These are phyloP conservation scores for Heliconius hewitsoni DNA, from an alignment of 1,140 invertebrate species.

Conservation along the genomic window DNA sequence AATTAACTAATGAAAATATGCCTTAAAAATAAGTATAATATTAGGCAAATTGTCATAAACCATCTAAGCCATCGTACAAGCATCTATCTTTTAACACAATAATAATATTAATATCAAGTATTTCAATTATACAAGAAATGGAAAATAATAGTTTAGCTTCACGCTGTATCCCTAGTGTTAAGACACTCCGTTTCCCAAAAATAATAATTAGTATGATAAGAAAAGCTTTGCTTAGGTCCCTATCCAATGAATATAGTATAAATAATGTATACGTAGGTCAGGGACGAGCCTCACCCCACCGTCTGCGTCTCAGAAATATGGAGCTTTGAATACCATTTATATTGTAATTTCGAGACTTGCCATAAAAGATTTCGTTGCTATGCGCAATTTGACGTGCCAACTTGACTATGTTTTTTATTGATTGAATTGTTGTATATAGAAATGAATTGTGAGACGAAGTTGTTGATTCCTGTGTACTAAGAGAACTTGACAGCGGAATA, in stretches of 20 bases:
- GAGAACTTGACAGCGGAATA: no score
- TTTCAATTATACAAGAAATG: no score
- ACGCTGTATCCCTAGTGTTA: no score
- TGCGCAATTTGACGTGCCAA: conserved; percentile 6
- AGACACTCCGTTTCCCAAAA: background rate
- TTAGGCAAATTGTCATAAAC: no score
- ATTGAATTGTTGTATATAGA: background rate
- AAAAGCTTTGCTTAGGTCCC: conserved; percentile 6
- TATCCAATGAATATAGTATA: conserved; percentile 3
- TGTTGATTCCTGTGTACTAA: no score
- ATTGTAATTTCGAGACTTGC: conserved; percentile 11
- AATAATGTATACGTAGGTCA: conserved; percentile 22
- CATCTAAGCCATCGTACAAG: no score
- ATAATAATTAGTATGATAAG: background rate
- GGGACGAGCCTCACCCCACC: conserved; percentile 19
- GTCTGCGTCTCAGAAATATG: conserved; percentile 11
- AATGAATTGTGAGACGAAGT: background rate
- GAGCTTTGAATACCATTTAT: conserved; percentile 13
- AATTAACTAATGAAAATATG: no score
- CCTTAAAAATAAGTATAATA: no score
- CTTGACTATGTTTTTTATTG: background rate
- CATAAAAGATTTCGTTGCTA: conserved; percentile 6
- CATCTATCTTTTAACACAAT: no score
- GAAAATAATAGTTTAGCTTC: background rate
- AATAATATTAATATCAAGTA: no score